Evolutionary conservation across 2,797 vertebrate genomes (phyloP), one percentile per base, ranked within the genome.

Genomic region (Chaenodraco wilsoni): DNA sequence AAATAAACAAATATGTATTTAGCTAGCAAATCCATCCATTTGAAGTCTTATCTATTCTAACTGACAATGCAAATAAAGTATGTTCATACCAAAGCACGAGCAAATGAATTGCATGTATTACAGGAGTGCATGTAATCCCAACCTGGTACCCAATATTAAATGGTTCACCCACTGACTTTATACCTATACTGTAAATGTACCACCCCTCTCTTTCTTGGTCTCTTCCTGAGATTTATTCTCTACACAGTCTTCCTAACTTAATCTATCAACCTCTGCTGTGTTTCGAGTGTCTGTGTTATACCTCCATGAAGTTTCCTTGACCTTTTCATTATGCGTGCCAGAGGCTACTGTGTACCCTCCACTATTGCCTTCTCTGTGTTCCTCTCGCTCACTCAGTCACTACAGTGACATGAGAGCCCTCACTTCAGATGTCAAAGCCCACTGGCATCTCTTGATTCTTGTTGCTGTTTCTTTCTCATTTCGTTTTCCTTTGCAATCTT

Each of bases 281-380:
- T 80, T 81, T 81, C 16, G 2, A 52, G 58, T 74, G 59, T 71
- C 41, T 1, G 2, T 64, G 61, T 76, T 33, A 72, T 64, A 84
- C 68, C 68, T 86, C 77, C 44, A 82, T 85, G 73, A 65, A 54
- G 62, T 58, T 83, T 51, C 31, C 69, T 56, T 85, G 81, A 91
- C 88, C 86, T 88, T 91, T 89, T 76, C 54, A 65, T 70, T 79
- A 81, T 10, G 69, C 41, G 81, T 81, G 74, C 78, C 76, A 66
- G 72, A 65, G 76, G 81, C 72, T 57, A n/a, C 54, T 51, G 71
- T 84, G 74, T 67, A 82, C 72, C 64, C 44, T 68, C 65, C 66
- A 79, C 74, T 65, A 81, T 84, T 80, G 72, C 63, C 70, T 69
- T 48, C 66, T 52, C 57, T 72, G 74, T 76, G 6, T 84, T 76